Conservation (phyloP, 2,888 invertebrate genomes). For the Rhagonycha fulva region DNA sequence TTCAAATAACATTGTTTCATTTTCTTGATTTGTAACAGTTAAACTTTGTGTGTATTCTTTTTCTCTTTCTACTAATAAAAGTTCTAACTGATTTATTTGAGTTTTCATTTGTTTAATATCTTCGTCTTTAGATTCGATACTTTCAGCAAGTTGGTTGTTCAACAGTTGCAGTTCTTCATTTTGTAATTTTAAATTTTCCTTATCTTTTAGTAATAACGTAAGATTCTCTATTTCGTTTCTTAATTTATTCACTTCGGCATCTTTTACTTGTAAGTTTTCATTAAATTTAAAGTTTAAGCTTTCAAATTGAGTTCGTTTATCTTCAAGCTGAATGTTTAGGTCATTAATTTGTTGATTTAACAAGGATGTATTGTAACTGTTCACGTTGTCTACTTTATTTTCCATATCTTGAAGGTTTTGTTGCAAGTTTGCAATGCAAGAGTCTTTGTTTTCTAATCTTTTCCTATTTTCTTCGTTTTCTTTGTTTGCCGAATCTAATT, state of each 20-base stretch:
- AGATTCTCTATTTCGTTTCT: conserved; percentile 26
- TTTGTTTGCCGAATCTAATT: not conserved
- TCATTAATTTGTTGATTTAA: conserved; percentile 33
- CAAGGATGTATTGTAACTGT: conserved; percentile 29
- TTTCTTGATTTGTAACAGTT: conserved; percentile 32
- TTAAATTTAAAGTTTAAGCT: conserved; percentile 34
- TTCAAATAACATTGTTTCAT: conserved; percentile 30
- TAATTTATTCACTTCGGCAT: conserved; percentile 4
- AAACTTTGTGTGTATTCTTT: conserved; percentile 36
- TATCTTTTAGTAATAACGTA: conserved; percentile 34
- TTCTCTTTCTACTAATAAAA: conserved; percentile 36
- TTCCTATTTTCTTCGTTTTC: conserved; percentile 34
- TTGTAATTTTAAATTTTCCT: conserved; percentile 15
- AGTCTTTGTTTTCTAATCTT: conserved; percentile 21
- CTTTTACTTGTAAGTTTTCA: conserved; percentile 9
- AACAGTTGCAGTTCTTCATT: not conserved
- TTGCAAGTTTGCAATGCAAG: conserved; percentile 6
- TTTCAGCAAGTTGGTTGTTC: conserved; percentile 1
- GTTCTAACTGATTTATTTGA: conserved; percentile 33
- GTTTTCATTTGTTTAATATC: conserved; percentile 33
- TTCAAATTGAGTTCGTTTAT: conserved; percentile 36
- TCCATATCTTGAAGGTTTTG: conserved; percentile 9
- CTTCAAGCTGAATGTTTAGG: conserved; percentile 32
- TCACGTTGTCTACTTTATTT: conserved; percentile 13
- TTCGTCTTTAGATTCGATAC: conserved; percentile 34